These are phyloP conservation scores for Raphicerus campestris DNA, from an alignment of 2,113 vertebrate genomes.

Conservation along the genomic window DNA sequence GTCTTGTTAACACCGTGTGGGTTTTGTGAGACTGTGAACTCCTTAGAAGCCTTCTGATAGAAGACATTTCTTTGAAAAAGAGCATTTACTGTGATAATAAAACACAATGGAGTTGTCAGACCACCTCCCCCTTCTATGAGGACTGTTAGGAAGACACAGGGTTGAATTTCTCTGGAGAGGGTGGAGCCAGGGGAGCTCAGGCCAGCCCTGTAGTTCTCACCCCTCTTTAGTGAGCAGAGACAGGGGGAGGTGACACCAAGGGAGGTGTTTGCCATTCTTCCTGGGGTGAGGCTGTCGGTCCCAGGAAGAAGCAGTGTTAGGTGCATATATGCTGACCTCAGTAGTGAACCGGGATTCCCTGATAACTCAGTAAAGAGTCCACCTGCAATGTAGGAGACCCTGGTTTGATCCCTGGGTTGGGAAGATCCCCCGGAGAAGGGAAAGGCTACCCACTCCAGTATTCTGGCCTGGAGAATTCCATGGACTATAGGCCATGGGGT, in stretches of 20 bases:
- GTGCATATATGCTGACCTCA: not conserved
- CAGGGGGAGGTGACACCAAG: too few species aligned
- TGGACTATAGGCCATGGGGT: not conserved
- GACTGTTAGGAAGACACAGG: not conserved
- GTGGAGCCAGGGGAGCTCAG: not conserved
- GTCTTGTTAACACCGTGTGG: not conserved
- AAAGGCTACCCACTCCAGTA: not conserved
- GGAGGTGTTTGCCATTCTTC: not conserved
- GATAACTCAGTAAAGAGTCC: not conserved
- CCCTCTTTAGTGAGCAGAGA: not conserved
- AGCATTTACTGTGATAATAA: not conserved
- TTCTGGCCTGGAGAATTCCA: not conserved
- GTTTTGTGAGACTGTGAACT: not conserved
- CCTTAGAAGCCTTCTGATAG: not conserved
- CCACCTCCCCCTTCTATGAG: not conserved
- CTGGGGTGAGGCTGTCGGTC: accelerated
- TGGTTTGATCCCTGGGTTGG: not conserved
- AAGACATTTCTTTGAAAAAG: not conserved
- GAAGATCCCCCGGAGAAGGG: not conserved
- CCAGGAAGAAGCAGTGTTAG: not conserved
- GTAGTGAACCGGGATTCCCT: not conserved
- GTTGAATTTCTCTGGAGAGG: not conserved
- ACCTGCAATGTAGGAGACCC: not conserved
- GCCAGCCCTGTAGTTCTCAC: not conserved
- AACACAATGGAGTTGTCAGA: not conserved